Conservation (phyloP, 2,797 vertebrate genomes). For the Etheostoma perlongum region DNA sequence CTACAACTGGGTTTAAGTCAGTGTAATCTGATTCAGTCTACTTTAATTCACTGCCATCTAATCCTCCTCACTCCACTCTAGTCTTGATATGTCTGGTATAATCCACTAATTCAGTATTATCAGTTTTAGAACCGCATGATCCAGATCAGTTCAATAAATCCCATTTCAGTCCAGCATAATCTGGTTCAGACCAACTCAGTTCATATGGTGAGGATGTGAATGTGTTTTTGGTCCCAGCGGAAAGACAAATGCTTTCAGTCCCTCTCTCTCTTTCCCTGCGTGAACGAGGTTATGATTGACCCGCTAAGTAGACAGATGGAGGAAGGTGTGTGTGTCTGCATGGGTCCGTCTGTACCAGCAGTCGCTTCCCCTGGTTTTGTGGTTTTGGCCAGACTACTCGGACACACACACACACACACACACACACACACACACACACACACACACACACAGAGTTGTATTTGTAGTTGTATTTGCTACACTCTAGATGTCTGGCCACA, state of each 20-base stretch:
- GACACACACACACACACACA: slow-evolving; percentile 4
- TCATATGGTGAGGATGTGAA: slow-evolving; percentile 59
- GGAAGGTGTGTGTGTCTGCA: slow-evolving; percentile 59
- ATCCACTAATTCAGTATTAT: slow-evolving; percentile 68
- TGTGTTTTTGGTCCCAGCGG: slow-evolving; percentile 44
- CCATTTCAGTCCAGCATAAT: slow-evolving; percentile 69
- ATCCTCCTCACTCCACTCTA: slow-evolving; percentile 25
- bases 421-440: slow-evolving; percentile 6
- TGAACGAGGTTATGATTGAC: slow-evolving; percentile 74
- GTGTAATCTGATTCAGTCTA: slow-evolving; percentile 44
- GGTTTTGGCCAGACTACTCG: slow-evolving; percentile 63
- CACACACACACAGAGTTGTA: neutral
- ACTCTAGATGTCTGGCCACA: slow-evolving; percentile 19
- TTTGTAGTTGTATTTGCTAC: too few species aligned
- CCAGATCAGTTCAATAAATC: slow-evolving; percentile 65
- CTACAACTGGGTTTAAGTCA: slow-evolving; percentile 41
- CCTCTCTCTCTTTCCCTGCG: slow-evolving; percentile 44
- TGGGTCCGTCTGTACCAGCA: slow-evolving; percentile 70
- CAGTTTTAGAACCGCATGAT: slow-evolving; percentile 66
- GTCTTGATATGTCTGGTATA: slow-evolving; percentile 47
- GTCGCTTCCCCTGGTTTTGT: slow-evolving; percentile 60
- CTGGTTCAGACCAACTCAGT: slow-evolving; percentile 57
- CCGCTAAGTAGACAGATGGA: slow-evolving; percentile 76
- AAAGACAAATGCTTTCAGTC: slow-evolving; percentile 42
- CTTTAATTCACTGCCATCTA: slow-evolving; percentile 34